These are phyloP conservation scores for Grapholita molesta DNA, from an alignment of 1,140 invertebrate species.

Conservation along the genomic window DNA sequence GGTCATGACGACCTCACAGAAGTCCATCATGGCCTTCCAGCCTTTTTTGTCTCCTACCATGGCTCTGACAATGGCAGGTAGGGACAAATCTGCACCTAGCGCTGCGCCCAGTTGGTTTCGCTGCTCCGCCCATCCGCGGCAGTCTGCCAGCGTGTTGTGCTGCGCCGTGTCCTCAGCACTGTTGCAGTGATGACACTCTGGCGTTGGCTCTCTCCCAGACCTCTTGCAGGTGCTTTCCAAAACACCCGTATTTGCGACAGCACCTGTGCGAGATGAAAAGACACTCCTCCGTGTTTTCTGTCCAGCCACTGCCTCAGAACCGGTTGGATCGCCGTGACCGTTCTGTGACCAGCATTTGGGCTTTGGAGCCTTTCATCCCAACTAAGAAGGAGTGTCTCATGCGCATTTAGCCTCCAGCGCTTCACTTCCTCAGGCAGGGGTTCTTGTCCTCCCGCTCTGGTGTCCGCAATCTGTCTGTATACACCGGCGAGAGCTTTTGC, in stretches of 20 bases:
- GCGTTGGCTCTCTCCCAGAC: neutral
- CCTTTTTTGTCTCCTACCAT: no score
- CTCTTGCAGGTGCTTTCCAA: conserved; percentile 23
- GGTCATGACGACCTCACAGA: no score
- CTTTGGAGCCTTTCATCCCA: neutral
- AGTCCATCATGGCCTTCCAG: no score
- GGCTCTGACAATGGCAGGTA: no score
- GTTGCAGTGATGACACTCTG: conserved; percentile 17
- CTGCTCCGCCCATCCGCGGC: no score
- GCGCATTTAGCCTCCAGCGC: neutral
- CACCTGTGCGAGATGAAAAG: conserved; percentile 21
- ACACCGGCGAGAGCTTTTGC: no score
- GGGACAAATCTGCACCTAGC: no score
- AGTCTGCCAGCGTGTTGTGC: neutral
- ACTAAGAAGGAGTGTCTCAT: neutral
- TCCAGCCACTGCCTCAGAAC: neutral
- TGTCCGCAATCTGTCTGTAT: no score
- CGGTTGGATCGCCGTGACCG: neutral
- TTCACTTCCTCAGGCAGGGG: no score
- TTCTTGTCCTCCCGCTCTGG: no score
- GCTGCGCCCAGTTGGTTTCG: no score
- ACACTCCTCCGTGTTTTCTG: neutral
- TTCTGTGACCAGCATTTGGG: neutral
- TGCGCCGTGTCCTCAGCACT: neutral
- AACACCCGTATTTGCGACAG: conserved; percentile 29